These are phyloP conservation scores for Archocentrus centrarchus DNA, from an alignment of 2,113 vertebrate species.

Conservation along the genomic window DNA sequence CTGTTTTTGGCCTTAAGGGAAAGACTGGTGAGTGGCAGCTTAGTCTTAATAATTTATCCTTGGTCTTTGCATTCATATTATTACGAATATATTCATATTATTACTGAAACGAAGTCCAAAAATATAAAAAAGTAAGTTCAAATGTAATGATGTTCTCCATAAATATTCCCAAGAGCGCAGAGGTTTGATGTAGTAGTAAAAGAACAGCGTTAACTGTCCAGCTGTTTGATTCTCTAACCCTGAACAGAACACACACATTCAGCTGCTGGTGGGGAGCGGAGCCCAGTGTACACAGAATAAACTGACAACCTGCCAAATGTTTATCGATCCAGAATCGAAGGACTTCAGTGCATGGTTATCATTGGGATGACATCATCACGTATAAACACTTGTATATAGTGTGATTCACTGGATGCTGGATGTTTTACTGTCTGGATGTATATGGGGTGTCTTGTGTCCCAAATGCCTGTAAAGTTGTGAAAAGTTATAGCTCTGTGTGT, in stretches of 20 bases:
- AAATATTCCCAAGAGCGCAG: not conserved
- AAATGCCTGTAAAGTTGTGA: conserved; percentile 17
- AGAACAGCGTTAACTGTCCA: not conserved
- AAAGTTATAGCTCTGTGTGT: conserved; percentile 18
- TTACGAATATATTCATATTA: not conserved
- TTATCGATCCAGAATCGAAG: conserved; percentile 24
- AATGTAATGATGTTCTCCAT: not conserved
- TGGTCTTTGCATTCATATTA: not conserved
- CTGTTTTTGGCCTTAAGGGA: not conserved
- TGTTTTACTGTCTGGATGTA: not conserved
- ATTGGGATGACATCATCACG: conserved; percentile 3
- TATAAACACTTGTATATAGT: not conserved
- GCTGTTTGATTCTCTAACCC: conserved; percentile 15
- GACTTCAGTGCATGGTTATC: not conserved
- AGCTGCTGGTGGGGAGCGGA: conserved; percentile 45
- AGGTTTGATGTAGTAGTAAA: not conserved
- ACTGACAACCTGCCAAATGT: conserved; percentile 12
- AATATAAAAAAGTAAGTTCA: not conserved
- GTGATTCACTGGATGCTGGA: not conserved
- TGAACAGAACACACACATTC: not conserved
- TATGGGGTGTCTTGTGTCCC: not conserved
- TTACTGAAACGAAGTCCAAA: not conserved
- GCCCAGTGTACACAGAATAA: conserved; percentile 4
- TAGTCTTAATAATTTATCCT: too few relatives aligned
- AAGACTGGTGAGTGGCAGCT: not conserved